Evolutionary conservation across 2,113 vertebrate genomes (phyloP).

Genomic region (Lepidothrix coronata): DNA sequence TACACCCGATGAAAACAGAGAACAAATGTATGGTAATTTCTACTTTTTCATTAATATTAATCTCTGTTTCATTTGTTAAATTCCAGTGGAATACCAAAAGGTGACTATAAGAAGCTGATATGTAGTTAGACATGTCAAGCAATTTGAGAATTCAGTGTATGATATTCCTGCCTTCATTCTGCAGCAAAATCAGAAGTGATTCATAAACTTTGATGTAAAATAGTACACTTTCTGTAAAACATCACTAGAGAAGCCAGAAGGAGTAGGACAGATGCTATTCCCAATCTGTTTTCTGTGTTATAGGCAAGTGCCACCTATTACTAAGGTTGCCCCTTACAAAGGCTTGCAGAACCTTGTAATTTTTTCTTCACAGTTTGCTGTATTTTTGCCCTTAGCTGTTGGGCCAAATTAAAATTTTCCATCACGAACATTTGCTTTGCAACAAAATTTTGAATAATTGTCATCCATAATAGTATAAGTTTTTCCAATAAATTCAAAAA

Average conservation of each 20-base stretch:
- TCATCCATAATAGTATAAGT: neutral
- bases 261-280: neutral
- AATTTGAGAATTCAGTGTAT: neutral
- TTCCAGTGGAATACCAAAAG: slow-evolving; percentile 27
- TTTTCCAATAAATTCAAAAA: neutral
- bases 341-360: neutral
- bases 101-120: neutral
- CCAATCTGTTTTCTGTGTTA: neutral
- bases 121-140: neutral
- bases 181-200: neutral
- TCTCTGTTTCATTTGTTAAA: slow-evolving; percentile 25
- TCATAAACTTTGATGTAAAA: neutral
- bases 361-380: neutral
- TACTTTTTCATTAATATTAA: slow-evolving; percentile 22
- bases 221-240: neutral
- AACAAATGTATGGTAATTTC: slow-evolving; percentile 55
- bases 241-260: neutral
- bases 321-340: neutral
- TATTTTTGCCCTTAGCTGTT: neutral
- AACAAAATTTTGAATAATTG: neutral
- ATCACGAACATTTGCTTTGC: neutral
- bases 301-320: neutral
- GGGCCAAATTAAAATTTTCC: neutral
- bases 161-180: neutral
- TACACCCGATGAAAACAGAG: slow-evolving; percentile 41